These are phyloP conservation scores for Philopotamus ludificatus DNA, from an alignment of 1,140 invertebrate genomes.

Conservation along the genomic window DNA sequence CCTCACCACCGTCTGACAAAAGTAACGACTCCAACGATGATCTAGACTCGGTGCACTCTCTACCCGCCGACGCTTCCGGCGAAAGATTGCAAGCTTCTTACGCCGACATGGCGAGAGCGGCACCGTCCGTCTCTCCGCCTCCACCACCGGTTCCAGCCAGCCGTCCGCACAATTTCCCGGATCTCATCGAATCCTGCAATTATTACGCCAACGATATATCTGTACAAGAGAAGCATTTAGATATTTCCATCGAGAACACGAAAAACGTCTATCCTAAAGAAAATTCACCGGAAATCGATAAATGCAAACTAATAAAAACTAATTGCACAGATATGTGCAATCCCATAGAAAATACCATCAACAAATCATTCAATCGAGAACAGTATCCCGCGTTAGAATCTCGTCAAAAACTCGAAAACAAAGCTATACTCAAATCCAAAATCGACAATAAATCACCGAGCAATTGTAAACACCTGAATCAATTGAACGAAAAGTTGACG, in stretches of 20 bases:
- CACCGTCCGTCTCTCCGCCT: conserved; percentile 38
- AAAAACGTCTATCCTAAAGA: conserved; percentile 33
- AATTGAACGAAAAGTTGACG: not conserved
- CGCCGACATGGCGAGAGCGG: conserved; percentile 69
- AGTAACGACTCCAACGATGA: conserved; percentile 72
- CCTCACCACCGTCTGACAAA: conserved; percentile 67
- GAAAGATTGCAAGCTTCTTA: conserved; percentile 64
- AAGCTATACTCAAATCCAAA: conserved; percentile 10
- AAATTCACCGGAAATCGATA: conserved; percentile 5
- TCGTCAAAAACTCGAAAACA: conserved; percentile 27
- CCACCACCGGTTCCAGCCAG: conserved; percentile 9
- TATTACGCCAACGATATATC: conserved; percentile 47
- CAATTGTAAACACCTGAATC: not conserved
- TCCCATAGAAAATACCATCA: conserved; percentile 19
- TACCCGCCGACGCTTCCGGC: conserved; percentile 61
- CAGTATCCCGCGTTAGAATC: conserved; percentile 37
- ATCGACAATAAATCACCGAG: conserved; percentile 2
- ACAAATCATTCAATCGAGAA: conserved; percentile 27
- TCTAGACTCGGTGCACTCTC: conserved; percentile 70
- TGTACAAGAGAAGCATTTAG: conserved; percentile 32
- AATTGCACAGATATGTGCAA: conserved; percentile 21
- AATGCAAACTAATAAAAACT: conserved; percentile 25
- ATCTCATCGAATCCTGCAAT: conserved; percentile 54
- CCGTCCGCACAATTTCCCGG: conserved; percentile 50
- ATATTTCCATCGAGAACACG: conserved; percentile 35